A percentile compares a stretch with the other conserved stretches of the same genome.
Evolutionary conservation across 2,113 vertebrate genomes (phyloP).

Genomic region (Alligator sinensis): DNA sequence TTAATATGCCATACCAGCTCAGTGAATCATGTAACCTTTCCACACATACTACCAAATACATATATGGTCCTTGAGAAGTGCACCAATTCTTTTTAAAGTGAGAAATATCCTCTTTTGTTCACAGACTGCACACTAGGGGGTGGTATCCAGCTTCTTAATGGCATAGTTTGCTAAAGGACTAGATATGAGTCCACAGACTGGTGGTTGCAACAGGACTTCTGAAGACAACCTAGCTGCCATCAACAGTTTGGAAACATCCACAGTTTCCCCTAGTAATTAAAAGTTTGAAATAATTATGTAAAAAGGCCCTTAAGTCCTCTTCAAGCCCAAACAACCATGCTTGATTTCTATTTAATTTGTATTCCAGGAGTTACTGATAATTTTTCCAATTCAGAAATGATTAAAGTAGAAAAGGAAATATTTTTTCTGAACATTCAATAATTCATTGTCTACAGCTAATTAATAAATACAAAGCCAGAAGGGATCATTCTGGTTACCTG

Average conservation of each 20-base stretch:
- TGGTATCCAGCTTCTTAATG: background rate
- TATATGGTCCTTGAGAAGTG: background rate
- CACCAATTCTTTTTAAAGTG: background rate
- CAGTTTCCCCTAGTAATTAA: background rate
- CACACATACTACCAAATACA: background rate
- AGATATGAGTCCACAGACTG: background rate
- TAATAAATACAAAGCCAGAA: background rate
- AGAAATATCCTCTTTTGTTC: background rate
- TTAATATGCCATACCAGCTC: background rate
- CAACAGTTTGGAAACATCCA: background rate
- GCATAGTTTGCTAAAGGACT: background rate
- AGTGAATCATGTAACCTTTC: background rate
- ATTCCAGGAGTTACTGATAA: background rate
- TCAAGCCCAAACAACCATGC: background rate
- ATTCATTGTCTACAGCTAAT: background rate
- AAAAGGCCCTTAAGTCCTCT: background rate
- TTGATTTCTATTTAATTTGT: background rate
- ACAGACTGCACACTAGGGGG: background rate
- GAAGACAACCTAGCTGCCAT: background rate
- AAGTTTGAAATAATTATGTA: background rate
- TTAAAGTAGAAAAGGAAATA: background rate
- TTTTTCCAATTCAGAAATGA: background rate
- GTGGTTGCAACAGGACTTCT: background rate
- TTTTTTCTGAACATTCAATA: background rate
- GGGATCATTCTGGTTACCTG: background rate